phyloP scores from a whole-genome alignment of 1,140 invertebrate genomes.

The Oryzaephilus surinamensis region DNA sequence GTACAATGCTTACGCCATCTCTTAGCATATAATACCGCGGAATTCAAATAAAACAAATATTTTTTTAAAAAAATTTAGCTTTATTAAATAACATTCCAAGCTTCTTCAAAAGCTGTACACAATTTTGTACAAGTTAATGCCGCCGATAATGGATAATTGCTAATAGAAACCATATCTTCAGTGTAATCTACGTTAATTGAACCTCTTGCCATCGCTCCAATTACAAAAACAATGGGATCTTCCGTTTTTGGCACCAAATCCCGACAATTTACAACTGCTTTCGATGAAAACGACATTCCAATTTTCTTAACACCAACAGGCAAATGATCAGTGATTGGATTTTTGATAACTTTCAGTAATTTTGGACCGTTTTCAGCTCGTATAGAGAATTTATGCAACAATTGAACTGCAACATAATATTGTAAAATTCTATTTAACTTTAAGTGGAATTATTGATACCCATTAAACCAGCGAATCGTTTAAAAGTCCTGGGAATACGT shows the following conservation, averaged over 20 bases:
- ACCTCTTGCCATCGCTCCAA: slow-evolving; percentile 97
- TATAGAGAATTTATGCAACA: slow-evolving; percentile 90
- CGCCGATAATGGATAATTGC: slow-evolving; percentile 91
- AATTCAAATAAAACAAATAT: no score
- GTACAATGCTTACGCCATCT: no score
- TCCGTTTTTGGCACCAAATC: slow-evolving; percentile 73
- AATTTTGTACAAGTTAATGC: slow-evolving; percentile 94
- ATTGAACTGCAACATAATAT: slow-evolving; percentile 68
- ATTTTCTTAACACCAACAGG: slow-evolving; percentile 92
- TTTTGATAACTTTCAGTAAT: slow-evolving; percentile 94
- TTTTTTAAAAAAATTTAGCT: background rate
- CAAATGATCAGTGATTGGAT: slow-evolving; percentile 89
- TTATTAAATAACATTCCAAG: slow-evolving; percentile 71
- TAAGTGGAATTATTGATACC: slow-evolving; percentile 46
- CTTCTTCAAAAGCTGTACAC: slow-evolving; percentile 95
- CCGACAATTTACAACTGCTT: slow-evolving; percentile 61
- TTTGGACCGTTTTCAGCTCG: slow-evolving; percentile 85
- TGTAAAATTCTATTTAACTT: slow-evolving; percentile 5
- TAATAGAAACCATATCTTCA: slow-evolving; percentile 85
- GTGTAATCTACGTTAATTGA: slow-evolving; percentile 83
- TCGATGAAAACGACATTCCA: slow-evolving; percentile 80
- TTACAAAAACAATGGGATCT: slow-evolving; percentile 77
- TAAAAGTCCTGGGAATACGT: slow-evolving; percentile 95
- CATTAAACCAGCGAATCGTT: slow-evolving; percentile 96
- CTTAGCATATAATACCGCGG: no score